phyloP scores from a whole-genome alignment of 2,113 vertebrate species.

The Oreochromis tanganicae region DNA sequence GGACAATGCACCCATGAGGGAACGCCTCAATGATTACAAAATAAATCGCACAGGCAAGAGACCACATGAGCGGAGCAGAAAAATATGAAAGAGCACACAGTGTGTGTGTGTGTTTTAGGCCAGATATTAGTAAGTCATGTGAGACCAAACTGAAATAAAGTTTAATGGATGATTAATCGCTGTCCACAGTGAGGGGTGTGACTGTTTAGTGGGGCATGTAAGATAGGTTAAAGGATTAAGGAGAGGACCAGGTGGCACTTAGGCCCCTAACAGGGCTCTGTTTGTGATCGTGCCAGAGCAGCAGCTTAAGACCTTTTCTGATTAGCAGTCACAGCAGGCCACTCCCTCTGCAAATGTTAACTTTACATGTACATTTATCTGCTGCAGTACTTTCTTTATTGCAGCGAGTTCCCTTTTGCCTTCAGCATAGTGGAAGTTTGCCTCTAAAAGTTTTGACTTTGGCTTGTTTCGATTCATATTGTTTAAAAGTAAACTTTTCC shows the following conservation, averaged over 20 bases:
- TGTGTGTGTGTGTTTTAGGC: neutral
- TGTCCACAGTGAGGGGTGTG: conserved; percentile 17
- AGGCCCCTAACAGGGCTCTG: neutral
- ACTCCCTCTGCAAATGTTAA: neutral
- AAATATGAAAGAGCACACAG: neutral
- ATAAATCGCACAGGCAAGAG: conserved; percentile 10
- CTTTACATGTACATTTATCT: neutral
- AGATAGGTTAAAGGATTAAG: conserved; percentile 30
- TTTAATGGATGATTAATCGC: conserved; percentile 48
- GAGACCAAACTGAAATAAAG: conserved; percentile 35
- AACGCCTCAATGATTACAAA: conserved; percentile 42
- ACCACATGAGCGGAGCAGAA: neutral
- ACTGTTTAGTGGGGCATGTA: conserved; percentile 23
- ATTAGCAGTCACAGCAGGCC: conserved; percentile 1
- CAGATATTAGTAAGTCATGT: neutral
- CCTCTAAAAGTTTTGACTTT: neutral
- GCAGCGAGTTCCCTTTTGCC: neutral
- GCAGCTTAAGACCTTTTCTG: neutral
- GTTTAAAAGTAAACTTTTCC: neutral
- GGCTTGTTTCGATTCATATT: neutral
- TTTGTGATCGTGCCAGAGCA: neutral
- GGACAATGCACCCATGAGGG: conserved; percentile 38
- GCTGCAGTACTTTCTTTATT: neutral
- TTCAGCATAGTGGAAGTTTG: neutral
- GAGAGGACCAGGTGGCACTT: conserved; percentile 36